phyloP scores from a whole-genome alignment of 2,888 invertebrate genomes.

The Diarsia brunnea region DNA sequence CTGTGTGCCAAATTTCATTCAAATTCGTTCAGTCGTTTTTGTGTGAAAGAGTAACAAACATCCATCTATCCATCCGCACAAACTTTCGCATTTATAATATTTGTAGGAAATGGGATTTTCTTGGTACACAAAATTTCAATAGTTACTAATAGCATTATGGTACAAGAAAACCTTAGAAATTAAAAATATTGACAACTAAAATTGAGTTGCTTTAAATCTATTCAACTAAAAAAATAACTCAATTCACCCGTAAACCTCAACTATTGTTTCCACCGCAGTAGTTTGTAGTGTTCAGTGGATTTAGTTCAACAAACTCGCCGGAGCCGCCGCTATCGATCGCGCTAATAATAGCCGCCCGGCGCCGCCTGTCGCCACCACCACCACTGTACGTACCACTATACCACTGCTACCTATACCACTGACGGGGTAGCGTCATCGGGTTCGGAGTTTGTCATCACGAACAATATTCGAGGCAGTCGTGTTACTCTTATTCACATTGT shows the following conservation, averaged over 20 bases:
- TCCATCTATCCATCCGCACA: too few relatives aligned
- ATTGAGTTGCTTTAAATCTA: background rate
- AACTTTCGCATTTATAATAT: too few relatives aligned
- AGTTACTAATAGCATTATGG: background rate
- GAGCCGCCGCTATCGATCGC: slow-evolving; percentile 61
- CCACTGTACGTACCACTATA: background rate
- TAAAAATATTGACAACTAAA: too few relatives aligned
- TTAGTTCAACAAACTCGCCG: slow-evolving; percentile 67
- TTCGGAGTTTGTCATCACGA: background rate
- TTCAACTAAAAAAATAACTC: background rate
- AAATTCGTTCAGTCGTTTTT: too few relatives aligned
- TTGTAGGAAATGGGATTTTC: too few relatives aligned
- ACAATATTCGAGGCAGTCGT: background rate
- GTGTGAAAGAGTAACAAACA: too few relatives aligned
- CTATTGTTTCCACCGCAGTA: slow-evolving; percentile 36
- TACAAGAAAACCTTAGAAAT: background rate
- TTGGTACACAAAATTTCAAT: background rate
- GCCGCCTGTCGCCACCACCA: slow-evolving; percentile 63
- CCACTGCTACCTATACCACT: background rate
- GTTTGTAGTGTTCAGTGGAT: slow-evolving; percentile 40
- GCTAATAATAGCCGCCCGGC: slow-evolving; percentile 65
- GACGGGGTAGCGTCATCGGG: background rate
- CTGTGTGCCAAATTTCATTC: too few relatives aligned
- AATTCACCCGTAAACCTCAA: background rate
- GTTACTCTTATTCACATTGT: background rate